Evolutionary conservation across 2,113 vertebrate species (phyloP).

Genomic region (Argyrosomus japonicus): DNA sequence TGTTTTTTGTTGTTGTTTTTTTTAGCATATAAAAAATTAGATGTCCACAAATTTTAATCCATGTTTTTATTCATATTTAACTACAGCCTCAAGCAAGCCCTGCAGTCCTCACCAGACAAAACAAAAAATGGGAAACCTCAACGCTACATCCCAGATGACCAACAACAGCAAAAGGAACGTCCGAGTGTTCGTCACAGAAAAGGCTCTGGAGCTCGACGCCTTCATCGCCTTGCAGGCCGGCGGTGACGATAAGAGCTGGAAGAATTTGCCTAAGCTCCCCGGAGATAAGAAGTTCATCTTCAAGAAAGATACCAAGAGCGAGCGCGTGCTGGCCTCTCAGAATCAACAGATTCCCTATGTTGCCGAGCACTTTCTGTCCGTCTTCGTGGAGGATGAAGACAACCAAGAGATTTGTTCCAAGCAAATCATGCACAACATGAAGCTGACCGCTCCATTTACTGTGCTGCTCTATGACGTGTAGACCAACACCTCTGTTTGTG

Average conservation of each 20-base stretch:
- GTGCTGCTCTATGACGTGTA: constrained; percentile 75
- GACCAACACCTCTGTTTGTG: not conserved
- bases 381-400: constrained; percentile 74
- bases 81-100: constrained; percentile 13
- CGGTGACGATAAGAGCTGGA: rapidly evolving
- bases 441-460: not conserved
- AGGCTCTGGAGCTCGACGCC: constrained; percentile 59
- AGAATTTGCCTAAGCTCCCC: not conserved
- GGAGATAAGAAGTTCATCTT: constrained; percentile 66
- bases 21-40: too few species aligned
- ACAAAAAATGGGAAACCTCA: constrained; percentile 69
- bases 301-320: constrained; percentile 28
- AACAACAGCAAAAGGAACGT: constrained; percentile 76
- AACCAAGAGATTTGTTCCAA: constrained; percentile 66
- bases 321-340: constrained; percentile 64
- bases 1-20: too few species aligned
- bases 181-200: constrained; percentile 54
- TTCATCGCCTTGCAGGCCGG: constrained; percentile 41
- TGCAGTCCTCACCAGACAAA: not conserved
- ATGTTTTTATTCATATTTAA: not conserved
- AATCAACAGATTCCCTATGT: constrained; percentile 54
- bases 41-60: not conserved
- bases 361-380: constrained; percentile 47
- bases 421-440: constrained; percentile 64
- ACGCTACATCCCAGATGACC: constrained; percentile 47